A percentile compares a stretch with the other conserved stretches of the same genome.
These are phyloP conservation scores for Mastomys coucha DNA, from an alignment of 2,113 vertebrate genomes.

Conservation along the genomic window DNA sequence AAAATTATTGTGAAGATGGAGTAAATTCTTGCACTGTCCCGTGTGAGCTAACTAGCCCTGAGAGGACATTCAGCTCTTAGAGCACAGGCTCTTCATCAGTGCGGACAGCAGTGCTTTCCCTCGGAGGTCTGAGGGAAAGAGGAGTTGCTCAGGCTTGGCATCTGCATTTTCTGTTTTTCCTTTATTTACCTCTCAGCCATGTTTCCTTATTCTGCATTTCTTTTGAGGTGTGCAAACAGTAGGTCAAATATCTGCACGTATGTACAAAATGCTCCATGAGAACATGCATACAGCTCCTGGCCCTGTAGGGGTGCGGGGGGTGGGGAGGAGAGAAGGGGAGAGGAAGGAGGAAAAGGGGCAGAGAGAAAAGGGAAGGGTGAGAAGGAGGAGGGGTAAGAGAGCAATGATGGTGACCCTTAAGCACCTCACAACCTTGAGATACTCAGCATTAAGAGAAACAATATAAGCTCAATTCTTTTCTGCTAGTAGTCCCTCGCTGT, in stretches of 20 bases:
- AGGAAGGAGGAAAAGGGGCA: too few species aligned
- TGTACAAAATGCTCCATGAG: background rate
- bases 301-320: background rate
- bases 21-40: background rate
- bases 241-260: background rate
- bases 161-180: background rate
- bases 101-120: background rate
- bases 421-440: conserved; percentile 2
- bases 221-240: background rate
- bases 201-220: background rate
- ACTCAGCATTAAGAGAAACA: background rate
- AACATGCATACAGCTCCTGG: background rate
- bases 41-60: background rate
- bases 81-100: background rate
- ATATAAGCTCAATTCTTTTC: conserved; percentile 48
- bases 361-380: too few species aligned
- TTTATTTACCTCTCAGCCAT: background rate
- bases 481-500: conserved; percentile 56
- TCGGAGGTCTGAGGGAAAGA: background rate
- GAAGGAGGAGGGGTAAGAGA: background rate
- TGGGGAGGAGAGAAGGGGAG: background rate
- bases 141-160: background rate
- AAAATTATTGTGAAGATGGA: background rate
- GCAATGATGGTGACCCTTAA: background rate
- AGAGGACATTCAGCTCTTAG: background rate